Evolutionary conservation across 2,888 invertebrate genomes (phyloP), one percentile per base, ranked within the genome.

Genomic region (Pyrgus malvae): DNA sequence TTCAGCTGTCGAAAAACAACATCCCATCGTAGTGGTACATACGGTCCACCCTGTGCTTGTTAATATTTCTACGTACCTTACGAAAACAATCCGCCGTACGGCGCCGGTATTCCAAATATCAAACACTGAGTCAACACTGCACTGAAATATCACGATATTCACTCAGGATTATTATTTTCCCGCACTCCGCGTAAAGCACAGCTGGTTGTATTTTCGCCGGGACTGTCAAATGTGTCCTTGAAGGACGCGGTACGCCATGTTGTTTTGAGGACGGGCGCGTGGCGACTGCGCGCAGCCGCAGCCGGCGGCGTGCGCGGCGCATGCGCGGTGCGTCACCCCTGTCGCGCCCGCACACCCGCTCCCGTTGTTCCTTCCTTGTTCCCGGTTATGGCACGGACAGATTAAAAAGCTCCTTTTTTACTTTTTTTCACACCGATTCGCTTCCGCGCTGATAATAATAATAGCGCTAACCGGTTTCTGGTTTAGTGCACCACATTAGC

Each of bases 211-310:
- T 75, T 76, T 74, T 74, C 76, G 68, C 69, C 76, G 82, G 76
- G 79, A 70, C 69, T 85, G 83, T 85, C 81, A 84, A 68, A 72
- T 48, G 69, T 76, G 84, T 85, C 87, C 87, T 86, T 85, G 83
- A 74, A 71, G 78, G 73, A 80, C 78, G 76, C 75, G 66, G 45
- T 66, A 67, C 87, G 83, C 86, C 88, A 84, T 86, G 80, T 83
- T 82, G 78, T 68, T 76, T 79, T 74, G 74, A 74, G 79, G 80
- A 80, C 83, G 78, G 77, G 81, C 89, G 88, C 86, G 84, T 83
- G 84, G 78, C 84, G 84, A 89, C 89, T 89, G 88, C 86, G 88
- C 86, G 78, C 74, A 70, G 77, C 81, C 86, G 78, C 74, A 70
- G 77, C 81, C 76, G 80, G 77, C 82, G n/a, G n/a, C 70, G 64